These are phyloP conservation scores for Chironomus tentans DNA, from an alignment of 2,888 invertebrate genomes.

Conservation along the genomic window DNA sequence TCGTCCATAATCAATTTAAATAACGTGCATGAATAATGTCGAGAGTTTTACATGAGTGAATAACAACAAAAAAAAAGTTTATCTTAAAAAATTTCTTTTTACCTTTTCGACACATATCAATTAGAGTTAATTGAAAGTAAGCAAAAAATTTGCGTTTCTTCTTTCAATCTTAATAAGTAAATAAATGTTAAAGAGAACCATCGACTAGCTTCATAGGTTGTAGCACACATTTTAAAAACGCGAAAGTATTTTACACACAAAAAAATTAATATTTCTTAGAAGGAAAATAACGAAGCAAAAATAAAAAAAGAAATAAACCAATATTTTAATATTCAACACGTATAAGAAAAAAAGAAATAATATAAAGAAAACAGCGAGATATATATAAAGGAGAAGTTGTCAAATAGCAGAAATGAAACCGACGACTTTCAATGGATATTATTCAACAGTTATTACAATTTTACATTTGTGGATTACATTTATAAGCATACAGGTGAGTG, in stretches of 20 bases:
- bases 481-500: not conserved
- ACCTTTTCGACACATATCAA: not conserved
- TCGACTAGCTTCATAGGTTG: not conserved
- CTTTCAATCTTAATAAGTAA: too few species aligned
- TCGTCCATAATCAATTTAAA: not conserved
- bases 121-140: not conserved
- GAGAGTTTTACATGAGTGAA: not conserved
- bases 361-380: not conserved
- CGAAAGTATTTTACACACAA: not conserved
- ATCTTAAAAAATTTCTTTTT: not conserved
- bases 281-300: not conserved
- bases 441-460: constrained; percentile 7
- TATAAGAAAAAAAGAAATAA: not conserved
- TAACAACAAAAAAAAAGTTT: too few species aligned
- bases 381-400: not conserved
- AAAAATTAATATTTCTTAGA: not conserved
- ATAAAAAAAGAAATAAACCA: not conserved
- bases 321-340: constrained; percentile 4
- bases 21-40: not conserved
- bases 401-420: constrained; percentile 10
- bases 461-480: constrained; percentile 6
- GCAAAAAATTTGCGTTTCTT: not conserved
- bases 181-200: not conserved
- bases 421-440: constrained; percentile 7
- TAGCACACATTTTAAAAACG: not conserved